These are phyloP conservation scores for Mya arenaria DNA, from an alignment of 1,140 invertebrate genomes.

Conservation along the genomic window DNA sequence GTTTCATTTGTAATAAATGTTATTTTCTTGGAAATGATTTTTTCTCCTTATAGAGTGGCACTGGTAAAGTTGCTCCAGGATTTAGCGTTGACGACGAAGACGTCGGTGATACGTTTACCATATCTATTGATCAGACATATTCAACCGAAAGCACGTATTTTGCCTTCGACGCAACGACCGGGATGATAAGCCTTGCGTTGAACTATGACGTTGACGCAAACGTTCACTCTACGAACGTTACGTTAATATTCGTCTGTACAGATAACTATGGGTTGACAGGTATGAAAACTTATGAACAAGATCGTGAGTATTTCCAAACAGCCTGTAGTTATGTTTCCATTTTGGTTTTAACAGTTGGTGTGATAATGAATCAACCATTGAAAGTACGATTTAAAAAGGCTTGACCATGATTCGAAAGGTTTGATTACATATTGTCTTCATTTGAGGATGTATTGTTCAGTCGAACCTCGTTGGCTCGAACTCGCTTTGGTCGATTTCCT, in stretches of 20 bases:
- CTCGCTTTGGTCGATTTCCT: too few species aligned
- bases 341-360: background rate
- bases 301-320: background rate
- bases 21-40: too few species aligned
- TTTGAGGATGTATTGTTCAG: too few species aligned
- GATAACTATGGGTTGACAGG: background rate
- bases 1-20: too few species aligned
- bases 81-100: conserved; percentile 32
- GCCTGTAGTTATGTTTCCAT: background rate
- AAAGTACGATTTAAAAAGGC: too few species aligned
- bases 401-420: too few species aligned
- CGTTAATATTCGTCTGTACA: conserved; percentile 5
- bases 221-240: background rate
- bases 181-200: conserved; percentile 11
- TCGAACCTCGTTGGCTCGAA: too few species aligned
- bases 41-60: background rate
- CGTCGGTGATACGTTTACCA: conserved; percentile 16
- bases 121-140: background rate
- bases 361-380: too few species aligned
- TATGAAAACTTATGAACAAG: too few species aligned
- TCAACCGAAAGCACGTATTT: conserved; percentile 4
- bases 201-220: conserved; percentile 25
- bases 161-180: background rate
- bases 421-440: too few species aligned
- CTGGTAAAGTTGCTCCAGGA: background rate